Base-by-base conservation (phyloP, 92 coral and sea anemone species). In the Meandrina meandrites region DNA sequence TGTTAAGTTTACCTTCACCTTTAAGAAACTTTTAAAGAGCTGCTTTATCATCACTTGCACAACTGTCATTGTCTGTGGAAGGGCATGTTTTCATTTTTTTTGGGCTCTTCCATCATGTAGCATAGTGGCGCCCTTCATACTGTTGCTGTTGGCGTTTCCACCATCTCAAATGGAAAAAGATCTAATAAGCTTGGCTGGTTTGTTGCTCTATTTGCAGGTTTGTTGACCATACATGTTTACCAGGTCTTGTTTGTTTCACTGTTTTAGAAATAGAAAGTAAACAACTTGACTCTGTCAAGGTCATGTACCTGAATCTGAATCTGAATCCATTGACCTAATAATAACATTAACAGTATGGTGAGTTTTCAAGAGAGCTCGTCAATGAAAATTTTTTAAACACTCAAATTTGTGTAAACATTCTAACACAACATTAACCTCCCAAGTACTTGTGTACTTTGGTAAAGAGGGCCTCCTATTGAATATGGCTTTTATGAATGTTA, bases 371-470 rank as follows among this genome's bases (percentile, higher is more conserved):
- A 76, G 64, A 48, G 58, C 80, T 22, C 64, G 47, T 76, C 80
- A 76, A 76, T 76, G 80, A 76, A n/a, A 76, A 48, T 28, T 76
- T 76, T 76, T 16, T 8, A 76, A 76, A 48, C 47, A 62, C 40
- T 45, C 60, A 76, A 76, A 45, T 76, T 76, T 76, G 17, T 62
- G 80, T 76, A 84, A 72, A 83, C 40, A 77, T 14, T 68, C 76
- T 57, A 89, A 67, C 16, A 85, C 92, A 17, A 57, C 74, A 31
- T 81, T 36, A 45, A 91, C 83, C 30, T 91, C 84, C 89, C 93
- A 83, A 60, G 83, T 81, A 48, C 64, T 15, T 30, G 40, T 78
- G 81, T 87, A 87, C 68, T 78, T 78, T 32, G 89, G 86, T 60
- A 83, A 36, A 13, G 88, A 53, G 27, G 92, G 89, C 42, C 75